Conservation (phyloP, 2,113 vertebrate species). For the Pangasianodon hypophthalmus region DNA sequence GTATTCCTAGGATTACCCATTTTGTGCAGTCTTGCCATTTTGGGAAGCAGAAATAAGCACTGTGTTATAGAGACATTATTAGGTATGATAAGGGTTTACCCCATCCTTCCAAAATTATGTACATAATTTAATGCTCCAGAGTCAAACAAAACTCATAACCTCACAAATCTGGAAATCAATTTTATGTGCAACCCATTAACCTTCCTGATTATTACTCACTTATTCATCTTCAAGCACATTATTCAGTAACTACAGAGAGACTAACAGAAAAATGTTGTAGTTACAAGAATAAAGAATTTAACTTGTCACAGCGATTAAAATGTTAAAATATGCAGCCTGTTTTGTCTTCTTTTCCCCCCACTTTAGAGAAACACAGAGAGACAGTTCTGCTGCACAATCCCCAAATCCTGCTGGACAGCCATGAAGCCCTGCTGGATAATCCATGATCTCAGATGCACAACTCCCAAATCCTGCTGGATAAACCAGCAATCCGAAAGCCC, state of each 20-base stretch:
- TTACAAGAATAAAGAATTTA: neutral
- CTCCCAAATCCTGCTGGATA: constrained; percentile 15
- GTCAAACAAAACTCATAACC: neutral
- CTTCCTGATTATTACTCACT: neutral
- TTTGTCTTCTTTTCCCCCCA: neutral
- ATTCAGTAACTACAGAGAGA: neutral
- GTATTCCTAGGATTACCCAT: neutral
- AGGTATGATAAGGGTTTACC: neutral
- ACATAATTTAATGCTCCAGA: neutral
- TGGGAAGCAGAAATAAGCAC: neutral
- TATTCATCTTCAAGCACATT: neutral
- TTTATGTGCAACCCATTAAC: neutral
- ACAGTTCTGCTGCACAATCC: neutral
- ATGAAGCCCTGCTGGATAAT: constrained; percentile 23
- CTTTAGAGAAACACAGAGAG: neutral
- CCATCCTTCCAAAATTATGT: neutral
- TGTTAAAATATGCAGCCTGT: neutral
- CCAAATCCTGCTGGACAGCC: neutral
- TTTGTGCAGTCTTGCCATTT: neutral
- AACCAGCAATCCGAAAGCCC: neutral
- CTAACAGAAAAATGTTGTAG: neutral
- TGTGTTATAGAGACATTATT: neutral
- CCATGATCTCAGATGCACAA: neutral
- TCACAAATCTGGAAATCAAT: neutral
- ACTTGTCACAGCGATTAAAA: neutral